Evolutionary conservation across 2,113 vertebrate genomes (phyloP), one percentile per base, ranked within the genome.

Genomic region (Willisornis vidua): DNA sequence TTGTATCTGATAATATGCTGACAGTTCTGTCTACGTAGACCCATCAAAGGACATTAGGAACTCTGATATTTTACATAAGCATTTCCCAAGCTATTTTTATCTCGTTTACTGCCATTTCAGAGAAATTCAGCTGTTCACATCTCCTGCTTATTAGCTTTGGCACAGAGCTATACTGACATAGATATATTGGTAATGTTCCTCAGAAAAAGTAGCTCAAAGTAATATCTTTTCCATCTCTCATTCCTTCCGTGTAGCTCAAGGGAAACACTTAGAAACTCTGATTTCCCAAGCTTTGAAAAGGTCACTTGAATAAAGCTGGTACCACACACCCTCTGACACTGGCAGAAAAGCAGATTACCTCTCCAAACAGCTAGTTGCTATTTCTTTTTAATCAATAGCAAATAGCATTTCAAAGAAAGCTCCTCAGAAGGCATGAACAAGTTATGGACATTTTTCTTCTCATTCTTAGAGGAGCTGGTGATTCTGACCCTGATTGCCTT

Each of bases 41-140:
- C 37, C 37, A 57, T 61, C 67, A 90, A 74, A 94, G 59, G 63
- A 77, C 46, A 26, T 76, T 59, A 90, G 78, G 58, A 92, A 67
- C 54, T 59, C 33, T 67, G 66, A 59, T 87, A 71, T 33, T 86
- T 89, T 78, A 78, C 70, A 59, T 85, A 63, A 93, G 46, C n/a
- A 35, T 74, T 94, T 93, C 72, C 78, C 59, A 84, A 84, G 59
- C 15, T 90, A 55, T 93, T 96, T 93, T 89, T 45, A 16, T 33
- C 43, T 91, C 84, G 24, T 62, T 71, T 54, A 43, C 48, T 89
- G 57, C 70, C 52, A 46, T 81, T 61, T 95, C 68, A 51, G 73
- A 93, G 48, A 95, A 90, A 87, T 67, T 91, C 87, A 71, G 55
- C 65, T 84, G 46, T 74, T 91, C 65, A 66, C 57, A 89, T 70